These are phyloP conservation scores for Trachelus troglodyta DNA, from an alignment of 2,888 invertebrate species.

Conservation along the genomic window DNA sequence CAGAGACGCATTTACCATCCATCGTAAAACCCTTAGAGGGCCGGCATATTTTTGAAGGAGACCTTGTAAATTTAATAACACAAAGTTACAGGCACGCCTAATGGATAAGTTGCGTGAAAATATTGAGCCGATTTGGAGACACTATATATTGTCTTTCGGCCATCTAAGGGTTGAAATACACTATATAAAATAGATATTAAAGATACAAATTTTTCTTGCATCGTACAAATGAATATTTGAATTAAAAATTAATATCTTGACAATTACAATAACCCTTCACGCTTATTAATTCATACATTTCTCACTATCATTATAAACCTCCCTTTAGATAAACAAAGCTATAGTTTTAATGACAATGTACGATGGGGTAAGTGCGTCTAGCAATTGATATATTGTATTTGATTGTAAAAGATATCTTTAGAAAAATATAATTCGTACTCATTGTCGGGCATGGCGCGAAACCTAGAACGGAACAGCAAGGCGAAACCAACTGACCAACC, in stretches of 20 bases:
- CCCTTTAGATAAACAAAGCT: background rate
- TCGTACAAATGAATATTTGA: background rate
- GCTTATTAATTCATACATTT: background rate
- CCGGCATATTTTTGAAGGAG: too few relatives aligned
- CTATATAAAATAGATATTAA: background rate
- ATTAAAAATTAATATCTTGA: background rate
- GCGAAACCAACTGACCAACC: constrained; percentile 17
- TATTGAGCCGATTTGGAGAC: too few relatives aligned
- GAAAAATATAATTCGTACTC: constrained; percentile 10
- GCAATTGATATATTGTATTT: constrained; percentile 6
- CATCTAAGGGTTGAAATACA: too few relatives aligned
- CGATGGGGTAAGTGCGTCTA: background rate
- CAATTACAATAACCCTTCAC: background rate
- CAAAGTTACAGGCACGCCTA: too few relatives aligned
- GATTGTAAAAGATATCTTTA: constrained; percentile 13
- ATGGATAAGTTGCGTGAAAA: too few relatives aligned
- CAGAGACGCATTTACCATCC: background rate
- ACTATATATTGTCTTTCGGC: too few relatives aligned
- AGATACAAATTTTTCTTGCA: background rate
- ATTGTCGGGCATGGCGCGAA: background rate
- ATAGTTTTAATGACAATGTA: background rate
- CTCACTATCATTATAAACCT: background rate
- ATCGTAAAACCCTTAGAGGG: background rate
- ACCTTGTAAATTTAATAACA: too few relatives aligned
- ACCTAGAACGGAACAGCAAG: constrained; percentile 21